Percentiles rank a stretch among this genome's conserved stretches.
phyloP scores from a whole-genome alignment of 2,113 vertebrate genomes.

The Psittacara wagleri region DNA sequence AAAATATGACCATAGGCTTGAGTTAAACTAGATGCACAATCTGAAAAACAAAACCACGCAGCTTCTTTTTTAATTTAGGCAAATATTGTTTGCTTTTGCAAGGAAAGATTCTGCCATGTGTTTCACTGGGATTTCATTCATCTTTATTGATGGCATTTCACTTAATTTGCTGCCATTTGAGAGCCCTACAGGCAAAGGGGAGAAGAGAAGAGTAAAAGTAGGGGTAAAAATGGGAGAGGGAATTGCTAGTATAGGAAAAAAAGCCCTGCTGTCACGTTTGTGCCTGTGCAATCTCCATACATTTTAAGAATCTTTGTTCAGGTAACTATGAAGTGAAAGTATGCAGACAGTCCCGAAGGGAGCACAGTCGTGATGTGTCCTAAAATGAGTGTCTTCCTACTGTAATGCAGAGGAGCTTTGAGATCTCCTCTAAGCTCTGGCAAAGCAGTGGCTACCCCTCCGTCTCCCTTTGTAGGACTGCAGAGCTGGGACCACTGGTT shows the following conservation, averaged over 20 bases:
- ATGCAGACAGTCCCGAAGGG: neutral
- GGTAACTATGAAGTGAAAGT: conserved; percentile 4
- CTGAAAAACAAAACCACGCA: neutral
- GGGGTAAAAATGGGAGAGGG: conserved; percentile 13
- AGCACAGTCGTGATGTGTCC: neutral
- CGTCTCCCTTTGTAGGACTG: neutral
- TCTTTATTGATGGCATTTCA: conserved; percentile 61
- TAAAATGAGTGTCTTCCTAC: neutral
- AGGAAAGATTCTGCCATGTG: neutral
- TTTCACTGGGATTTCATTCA: conserved; percentile 40
- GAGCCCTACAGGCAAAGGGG: conserved; percentile 27
- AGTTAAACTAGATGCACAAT: neutral
- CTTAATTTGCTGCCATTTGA: conserved; percentile 57
- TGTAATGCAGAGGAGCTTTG: neutral
- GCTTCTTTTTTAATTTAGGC: neutral
- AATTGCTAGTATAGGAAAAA: neutral
- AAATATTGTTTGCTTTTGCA: conserved; percentile 6
- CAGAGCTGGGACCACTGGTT: neutral
- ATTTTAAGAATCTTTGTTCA: conserved; percentile 2
- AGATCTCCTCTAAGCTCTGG: neutral
- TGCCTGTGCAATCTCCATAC: neutral
- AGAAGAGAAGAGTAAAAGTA: conserved; percentile 12
- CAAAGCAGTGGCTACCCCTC: neutral
- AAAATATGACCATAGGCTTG: neutral
- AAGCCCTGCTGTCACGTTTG: neutral